A percentile compares a stretch with the other conserved stretches of the same genome.
phyloP scores from a whole-genome alignment of 64 coral and sea anemone species.

The Hydrozoanthus tunicans region DNA sequence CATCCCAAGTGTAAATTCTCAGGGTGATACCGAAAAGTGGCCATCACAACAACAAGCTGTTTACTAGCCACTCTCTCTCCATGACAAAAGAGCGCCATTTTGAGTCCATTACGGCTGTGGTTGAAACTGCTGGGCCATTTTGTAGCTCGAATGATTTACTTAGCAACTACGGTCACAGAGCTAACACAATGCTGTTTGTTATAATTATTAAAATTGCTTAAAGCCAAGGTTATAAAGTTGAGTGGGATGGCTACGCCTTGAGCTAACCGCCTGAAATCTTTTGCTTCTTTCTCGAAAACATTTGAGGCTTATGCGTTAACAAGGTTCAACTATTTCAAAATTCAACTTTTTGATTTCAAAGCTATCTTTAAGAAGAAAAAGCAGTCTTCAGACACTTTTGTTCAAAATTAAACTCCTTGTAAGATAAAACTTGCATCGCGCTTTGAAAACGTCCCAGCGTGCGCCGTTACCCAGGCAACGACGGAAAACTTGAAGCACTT shows the following conservation, averaged over 20 bases:
- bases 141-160: not conserved
- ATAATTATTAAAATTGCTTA: not conserved
- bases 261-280: too few species aligned
- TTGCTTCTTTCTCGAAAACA: too few species aligned
- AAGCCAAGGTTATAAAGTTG: not conserved
- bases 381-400: too few species aligned
- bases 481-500: too few species aligned
- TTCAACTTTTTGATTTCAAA: too few species aligned
- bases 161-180: not conserved
- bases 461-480: too few species aligned
- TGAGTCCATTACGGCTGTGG: not conserved
- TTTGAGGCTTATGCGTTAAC: too few species aligned
- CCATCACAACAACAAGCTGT: constrained; percentile 12
- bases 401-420: too few species aligned
- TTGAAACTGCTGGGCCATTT: not conserved
- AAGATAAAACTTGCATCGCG: too few species aligned
- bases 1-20: not conserved
- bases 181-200: not conserved
- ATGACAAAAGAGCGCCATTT: not conserved
- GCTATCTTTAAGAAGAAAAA: too few species aligned
- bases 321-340: too few species aligned
- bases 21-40: not conserved
- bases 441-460: too few species aligned
- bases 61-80: not conserved
- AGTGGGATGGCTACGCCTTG: not conserved